phyloP scores from a whole-genome alignment of 2,113 vertebrate genomes.

The Dicaeum eximium region DNA sequence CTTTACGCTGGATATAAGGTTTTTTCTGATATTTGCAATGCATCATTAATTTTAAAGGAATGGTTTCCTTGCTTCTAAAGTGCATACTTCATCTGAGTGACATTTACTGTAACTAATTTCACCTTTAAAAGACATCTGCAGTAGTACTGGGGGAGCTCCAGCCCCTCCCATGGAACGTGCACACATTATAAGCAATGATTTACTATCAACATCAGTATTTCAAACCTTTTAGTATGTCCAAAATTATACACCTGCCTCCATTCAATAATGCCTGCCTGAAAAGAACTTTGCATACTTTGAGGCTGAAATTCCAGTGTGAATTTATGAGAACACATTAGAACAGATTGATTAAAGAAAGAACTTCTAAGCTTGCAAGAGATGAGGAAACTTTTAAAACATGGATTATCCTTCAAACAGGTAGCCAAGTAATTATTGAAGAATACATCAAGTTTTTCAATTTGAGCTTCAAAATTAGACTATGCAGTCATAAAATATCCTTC shows the following conservation, averaged over 20 bases:
- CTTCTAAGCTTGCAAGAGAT: background rate
- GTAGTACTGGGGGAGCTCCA: background rate
- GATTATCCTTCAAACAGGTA: slow-evolving; percentile 23
- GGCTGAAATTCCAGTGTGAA: background rate
- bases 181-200: background rate
- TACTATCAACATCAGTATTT: background rate
- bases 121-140: slow-evolving; percentile 70
- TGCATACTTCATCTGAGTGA: slow-evolving; percentile 70
- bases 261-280: background rate
- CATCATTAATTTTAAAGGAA: slow-evolving; percentile 76
- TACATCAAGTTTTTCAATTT: background rate
- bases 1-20: slow-evolving; percentile 61
- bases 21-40: slow-evolving; percentile 71
- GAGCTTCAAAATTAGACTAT: background rate
- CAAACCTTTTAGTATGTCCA: background rate
- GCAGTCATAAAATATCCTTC: background rate
- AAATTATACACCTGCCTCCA: background rate
- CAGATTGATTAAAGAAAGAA: background rate
- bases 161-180: background rate
- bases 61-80: slow-evolving; percentile 63
- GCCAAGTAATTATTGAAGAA: slow-evolving; percentile 22
- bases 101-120: slow-evolving; percentile 69
- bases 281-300: background rate
- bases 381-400: slow-evolving; percentile 36
- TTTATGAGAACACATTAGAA: slow-evolving; percentile 17